Evolutionary conservation across 2,888 invertebrate genomes (phyloP).

Genomic region (Neoitamus cyanurus): DNA sequence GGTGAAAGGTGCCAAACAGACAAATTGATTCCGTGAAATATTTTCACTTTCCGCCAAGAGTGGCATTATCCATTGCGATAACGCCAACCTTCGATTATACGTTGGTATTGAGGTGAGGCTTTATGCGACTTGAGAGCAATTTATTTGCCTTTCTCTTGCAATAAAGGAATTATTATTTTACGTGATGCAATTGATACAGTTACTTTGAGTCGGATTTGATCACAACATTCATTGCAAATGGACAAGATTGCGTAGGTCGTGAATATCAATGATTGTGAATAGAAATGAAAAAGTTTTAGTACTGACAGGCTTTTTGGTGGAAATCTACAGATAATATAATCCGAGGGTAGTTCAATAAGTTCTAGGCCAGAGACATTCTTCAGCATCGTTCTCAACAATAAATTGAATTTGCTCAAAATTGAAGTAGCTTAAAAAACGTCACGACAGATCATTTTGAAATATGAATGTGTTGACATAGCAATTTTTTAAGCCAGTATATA

Average conservation of each 20-base stretch:
- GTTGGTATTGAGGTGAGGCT: background rate
- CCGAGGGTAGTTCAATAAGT: no score
- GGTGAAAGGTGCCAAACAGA: background rate
- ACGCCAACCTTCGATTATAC: background rate
- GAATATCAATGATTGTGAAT: no score
- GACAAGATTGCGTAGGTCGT: background rate
- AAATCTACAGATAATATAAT: no score
- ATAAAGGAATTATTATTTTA: background rate
- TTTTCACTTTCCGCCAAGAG: background rate
- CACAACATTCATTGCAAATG: background rate
- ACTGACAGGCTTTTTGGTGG: no score
- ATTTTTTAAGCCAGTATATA: no score
- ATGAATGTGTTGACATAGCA: no score
- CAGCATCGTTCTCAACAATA: no score
- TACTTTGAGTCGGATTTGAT: background rate
- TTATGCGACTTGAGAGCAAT: background rate
- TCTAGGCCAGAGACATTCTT: no score
- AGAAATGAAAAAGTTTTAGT: no score
- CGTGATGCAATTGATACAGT: background rate
- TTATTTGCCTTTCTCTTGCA: background rate
- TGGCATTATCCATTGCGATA: background rate
- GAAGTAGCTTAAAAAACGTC: no score
- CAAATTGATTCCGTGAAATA: constrained; percentile 4
- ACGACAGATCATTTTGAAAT: no score
- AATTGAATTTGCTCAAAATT: no score